These are phyloP conservation scores for Teleopsis dalmanni DNA, from an alignment of 1,140 invertebrate species.

Conservation along the genomic window DNA sequence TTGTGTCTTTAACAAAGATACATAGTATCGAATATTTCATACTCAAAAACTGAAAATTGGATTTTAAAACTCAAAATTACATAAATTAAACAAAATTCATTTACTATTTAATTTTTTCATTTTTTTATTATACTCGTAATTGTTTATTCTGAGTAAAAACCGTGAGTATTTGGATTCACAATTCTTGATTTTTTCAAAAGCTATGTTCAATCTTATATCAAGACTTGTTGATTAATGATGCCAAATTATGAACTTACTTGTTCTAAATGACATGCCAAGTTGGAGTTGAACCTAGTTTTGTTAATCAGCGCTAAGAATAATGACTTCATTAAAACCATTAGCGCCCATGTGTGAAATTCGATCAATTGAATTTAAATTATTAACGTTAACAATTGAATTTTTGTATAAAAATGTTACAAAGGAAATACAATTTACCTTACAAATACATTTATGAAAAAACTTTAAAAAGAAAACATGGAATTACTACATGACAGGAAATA, in stretches of 20 bases:
- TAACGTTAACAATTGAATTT: conserved; percentile 4
- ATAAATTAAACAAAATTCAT: background rate
- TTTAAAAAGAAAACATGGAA: no score
- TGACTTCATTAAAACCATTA: conserved; percentile 45
- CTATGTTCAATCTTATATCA: conserved; percentile 10
- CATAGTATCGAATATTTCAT: background rate
- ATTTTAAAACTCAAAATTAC: background rate
- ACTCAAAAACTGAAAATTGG: conserved; percentile 1
- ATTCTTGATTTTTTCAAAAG: conserved; percentile 17
- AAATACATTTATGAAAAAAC: no score
- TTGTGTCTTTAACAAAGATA: background rate
- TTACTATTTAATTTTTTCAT: background rate
- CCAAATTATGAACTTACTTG: conserved; percentile 44
- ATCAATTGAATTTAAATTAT: conserved; percentile 25
- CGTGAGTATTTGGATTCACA: background rate
- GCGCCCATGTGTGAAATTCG: conserved; percentile 43
- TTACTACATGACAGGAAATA: no score
- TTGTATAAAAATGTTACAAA: no score
- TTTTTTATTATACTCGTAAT: background rate
- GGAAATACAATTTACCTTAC: no score
- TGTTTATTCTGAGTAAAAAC: background rate
- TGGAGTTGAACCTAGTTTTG: conserved; percentile 32
- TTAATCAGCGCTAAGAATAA: conserved; percentile 43
- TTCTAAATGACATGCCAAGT: conserved; percentile 24
- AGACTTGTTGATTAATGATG: conserved; percentile 31